Percentiles rank a stretch among this genome's conserved stretches.
Evolutionary conservation across 2,113 vertebrate genomes (phyloP).

Genomic region (Poeciliopsis retropinna): DNA sequence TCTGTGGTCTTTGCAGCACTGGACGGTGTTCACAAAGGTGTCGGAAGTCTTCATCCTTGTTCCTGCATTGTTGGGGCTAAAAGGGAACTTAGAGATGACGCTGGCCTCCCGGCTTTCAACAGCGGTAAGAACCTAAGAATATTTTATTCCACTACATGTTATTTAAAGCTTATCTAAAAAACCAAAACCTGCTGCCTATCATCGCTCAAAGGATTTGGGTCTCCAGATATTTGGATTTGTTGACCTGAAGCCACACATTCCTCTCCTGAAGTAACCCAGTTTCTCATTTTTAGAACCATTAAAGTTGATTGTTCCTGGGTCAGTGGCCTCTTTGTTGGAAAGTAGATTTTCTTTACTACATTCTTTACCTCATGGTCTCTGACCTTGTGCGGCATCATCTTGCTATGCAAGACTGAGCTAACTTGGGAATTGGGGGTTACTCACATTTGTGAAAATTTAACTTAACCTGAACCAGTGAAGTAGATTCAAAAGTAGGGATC

Average conservation of each 20-base stretch:
- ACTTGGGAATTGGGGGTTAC: not conserved
- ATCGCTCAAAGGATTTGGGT: not conserved
- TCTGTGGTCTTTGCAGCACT: conserved; percentile 84
- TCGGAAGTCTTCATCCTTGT: conserved; percentile 98
- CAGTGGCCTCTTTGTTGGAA: conserved; percentile 42
- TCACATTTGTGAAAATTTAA: not conserved
- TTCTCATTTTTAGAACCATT: conserved; percentile 3
- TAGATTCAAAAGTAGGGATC: no score
- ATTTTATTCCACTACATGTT: not conserved
- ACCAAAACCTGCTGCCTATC: not conserved
- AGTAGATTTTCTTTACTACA: conserved; percentile 23
- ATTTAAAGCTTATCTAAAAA: not conserved
- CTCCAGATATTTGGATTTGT: not conserved
- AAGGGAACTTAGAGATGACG: conserved; percentile 99
- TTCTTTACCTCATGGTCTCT: conserved; percentile 32
- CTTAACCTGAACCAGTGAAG: no score
- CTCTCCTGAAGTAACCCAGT: conserved; percentile 5
- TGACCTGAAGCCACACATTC: not conserved
- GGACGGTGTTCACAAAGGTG: conserved; percentile 94
- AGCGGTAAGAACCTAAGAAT: conserved; percentile 85
- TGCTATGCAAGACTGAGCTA: not conserved
- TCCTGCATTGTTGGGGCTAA: conserved; percentile 93
- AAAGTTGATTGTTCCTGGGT: conserved; percentile 18
- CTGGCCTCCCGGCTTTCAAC: conserved; percentile 96
- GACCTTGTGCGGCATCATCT: no score